These are phyloP conservation scores for Diorhabda sublineata DNA, from an alignment of 1,140 invertebrate species.

Conservation along the genomic window DNA sequence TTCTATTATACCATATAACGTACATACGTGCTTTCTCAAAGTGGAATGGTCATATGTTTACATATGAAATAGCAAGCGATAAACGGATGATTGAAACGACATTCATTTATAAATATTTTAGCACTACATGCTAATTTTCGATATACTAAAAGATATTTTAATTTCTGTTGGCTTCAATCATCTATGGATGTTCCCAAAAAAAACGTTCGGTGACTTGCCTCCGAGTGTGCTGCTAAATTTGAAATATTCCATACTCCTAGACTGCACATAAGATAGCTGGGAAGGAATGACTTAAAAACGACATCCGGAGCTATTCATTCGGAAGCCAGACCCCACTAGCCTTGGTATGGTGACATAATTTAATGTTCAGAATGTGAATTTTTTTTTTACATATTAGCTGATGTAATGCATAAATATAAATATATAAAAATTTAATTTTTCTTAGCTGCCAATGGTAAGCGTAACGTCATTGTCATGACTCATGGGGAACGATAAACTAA, in stretches of 20 bases:
- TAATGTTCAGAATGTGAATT: neutral
- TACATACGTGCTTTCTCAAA: too few relatives aligned
- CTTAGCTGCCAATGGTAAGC: constrained; percentile 14
- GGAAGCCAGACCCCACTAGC: neutral
- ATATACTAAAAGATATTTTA: too few relatives aligned
- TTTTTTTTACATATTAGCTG: constrained; percentile 3
- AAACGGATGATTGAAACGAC: too few relatives aligned
- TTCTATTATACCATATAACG: too few relatives aligned
- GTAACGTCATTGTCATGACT: constrained; percentile 15
- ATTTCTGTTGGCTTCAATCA: neutral
- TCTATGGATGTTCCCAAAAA: constrained; percentile 9
- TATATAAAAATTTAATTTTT: constrained; percentile 15
- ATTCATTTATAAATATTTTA: too few relatives aligned
- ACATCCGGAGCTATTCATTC: too few relatives aligned
- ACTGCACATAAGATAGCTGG: neutral
- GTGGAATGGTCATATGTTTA: too few relatives aligned
- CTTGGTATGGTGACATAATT: constrained; percentile 3
- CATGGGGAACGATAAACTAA: constrained; percentile 16
- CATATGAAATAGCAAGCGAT: too few relatives aligned
- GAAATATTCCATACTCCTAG: constrained; percentile 4
- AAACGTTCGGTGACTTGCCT: constrained; percentile 11
- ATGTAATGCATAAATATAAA: constrained; percentile 6
- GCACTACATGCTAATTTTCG: too few relatives aligned
- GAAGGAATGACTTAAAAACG: too few relatives aligned
- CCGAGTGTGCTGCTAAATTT: constrained; percentile 11